phyloP scores from a whole-genome alignment of 2,797 vertebrate species.

The Fratercula arctica region DNA sequence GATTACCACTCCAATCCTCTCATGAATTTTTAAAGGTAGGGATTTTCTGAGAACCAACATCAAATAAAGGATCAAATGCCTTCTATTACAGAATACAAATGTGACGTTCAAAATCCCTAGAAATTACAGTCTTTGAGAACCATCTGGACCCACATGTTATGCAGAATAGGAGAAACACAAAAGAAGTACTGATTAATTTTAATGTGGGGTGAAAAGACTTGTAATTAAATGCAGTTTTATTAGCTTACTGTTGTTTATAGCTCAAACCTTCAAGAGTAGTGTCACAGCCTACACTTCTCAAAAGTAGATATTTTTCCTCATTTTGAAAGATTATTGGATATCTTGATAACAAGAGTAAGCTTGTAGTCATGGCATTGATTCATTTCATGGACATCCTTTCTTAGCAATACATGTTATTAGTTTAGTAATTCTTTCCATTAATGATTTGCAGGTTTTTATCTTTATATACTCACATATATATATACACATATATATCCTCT shows the following conservation, averaged over 20 bases:
- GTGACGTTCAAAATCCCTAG: slow-evolving; percentile 63
- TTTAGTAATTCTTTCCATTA: slow-evolving; percentile 33
- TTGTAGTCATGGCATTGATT: slow-evolving; percentile 1
- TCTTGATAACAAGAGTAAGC: background rate
- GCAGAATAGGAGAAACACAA: slow-evolving; percentile 46
- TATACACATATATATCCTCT: background rate
- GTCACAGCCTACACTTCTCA: background rate
- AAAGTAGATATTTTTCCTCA: background rate
- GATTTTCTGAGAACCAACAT: slow-evolving; percentile 66
- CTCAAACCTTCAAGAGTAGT: slow-evolving; percentile 9
- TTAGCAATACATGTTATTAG: slow-evolving; percentile 1
- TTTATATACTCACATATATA: background rate
- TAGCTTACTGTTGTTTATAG: slow-evolving; percentile 27
- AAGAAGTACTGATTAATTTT: slow-evolving; percentile 63
- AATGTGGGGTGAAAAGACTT: slow-evolving; percentile 52
- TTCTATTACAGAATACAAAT: slow-evolving; percentile 67
- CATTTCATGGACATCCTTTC: background rate
- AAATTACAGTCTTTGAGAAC: slow-evolving; percentile 64
- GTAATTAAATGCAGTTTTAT: slow-evolving; percentile 56
- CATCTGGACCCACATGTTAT: slow-evolving; percentile 56
- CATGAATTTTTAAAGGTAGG: slow-evolving; percentile 71
- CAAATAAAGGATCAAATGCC: slow-evolving; percentile 67
- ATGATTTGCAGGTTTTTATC: background rate
- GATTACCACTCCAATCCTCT: slow-evolving; percentile 66
- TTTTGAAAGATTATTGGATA: slow-evolving; percentile 10